phyloP scores from a whole-genome alignment of 2,113 vertebrate species.

The Lagenorhynchus albirostris region DNA sequence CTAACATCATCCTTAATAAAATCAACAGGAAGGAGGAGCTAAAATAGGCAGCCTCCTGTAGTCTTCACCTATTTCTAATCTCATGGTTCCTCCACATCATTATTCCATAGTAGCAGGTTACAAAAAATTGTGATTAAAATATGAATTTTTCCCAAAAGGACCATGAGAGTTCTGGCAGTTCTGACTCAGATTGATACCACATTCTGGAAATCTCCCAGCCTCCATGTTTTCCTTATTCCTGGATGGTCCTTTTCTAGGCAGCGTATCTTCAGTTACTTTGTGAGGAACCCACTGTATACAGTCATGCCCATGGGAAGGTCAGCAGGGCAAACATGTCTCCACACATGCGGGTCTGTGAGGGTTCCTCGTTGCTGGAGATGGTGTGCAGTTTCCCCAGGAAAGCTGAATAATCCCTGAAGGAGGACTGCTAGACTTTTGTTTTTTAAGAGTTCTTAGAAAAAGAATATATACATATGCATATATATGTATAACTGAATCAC shows the following conservation, averaged over 20 bases:
- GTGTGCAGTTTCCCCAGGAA: neutral
- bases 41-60: neutral
- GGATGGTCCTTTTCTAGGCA: neutral
- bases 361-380: neutral
- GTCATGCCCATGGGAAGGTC: neutral
- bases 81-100: neutral
- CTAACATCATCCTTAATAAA: neutral
- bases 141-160: neutral
- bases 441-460: neutral
- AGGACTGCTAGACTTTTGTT: neutral
- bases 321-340: neutral
- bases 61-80: neutral
- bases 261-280: neutral
- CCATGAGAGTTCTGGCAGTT: neutral
- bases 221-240: neutral
- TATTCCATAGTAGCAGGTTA: neutral
- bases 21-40: accelerated
- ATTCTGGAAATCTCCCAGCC: neutral
- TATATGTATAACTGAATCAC: too few relatives aligned
- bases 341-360: neutral
- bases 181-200: neutral
- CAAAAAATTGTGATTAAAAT: neutral
- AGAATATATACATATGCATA: accelerated
- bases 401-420: neutral
- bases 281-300: neutral